A percentile compares a stretch with the other conserved stretches of the same genome.
Evolutionary conservation across 2,113 vertebrate species (phyloP).

Genomic region (Ophthalmotilapia sp.): DNA sequence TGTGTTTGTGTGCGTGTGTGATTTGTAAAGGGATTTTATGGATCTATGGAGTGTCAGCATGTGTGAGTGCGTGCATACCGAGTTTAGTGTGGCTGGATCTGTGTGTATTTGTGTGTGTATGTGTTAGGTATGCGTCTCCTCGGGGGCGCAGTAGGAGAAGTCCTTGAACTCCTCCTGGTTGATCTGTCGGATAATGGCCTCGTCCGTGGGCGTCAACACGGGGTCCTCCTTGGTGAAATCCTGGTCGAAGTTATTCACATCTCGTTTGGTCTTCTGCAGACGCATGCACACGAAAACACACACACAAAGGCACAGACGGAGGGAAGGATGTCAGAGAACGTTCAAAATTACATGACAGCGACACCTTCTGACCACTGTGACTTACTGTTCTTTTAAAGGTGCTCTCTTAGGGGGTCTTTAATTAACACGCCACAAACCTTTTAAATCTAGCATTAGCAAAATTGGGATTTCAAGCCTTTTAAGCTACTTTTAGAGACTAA

Average conservation of each 20-base stretch:
- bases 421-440: neutral
- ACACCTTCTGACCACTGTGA: conserved; percentile 12
- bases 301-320: neutral
- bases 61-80: conserved; percentile 1
- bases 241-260: conserved; percentile 99
- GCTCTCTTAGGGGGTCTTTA: neutral
- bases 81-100: neutral
- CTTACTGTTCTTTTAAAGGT: neutral
- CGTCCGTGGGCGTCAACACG: conserved; percentile 89
- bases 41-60: conserved; percentile 7
- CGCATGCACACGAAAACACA: neutral
- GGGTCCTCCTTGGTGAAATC: conserved; percentile 99
- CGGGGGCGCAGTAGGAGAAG: conserved; percentile 92
- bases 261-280: conserved; percentile 94
- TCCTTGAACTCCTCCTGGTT: conserved; percentile 99
- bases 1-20: neutral
- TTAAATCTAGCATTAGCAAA: neutral
- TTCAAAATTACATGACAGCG: neutral
- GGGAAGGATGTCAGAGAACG: neutral
- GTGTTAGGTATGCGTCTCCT: conserved; percentile 85
- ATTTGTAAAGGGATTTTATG: conserved; percentile 27
- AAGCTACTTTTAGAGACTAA: neutral
- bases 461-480: neutral
- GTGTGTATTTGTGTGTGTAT: conserved; percentile 1
- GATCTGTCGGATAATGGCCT: conserved; percentile 96